Conservation (phyloP, 2,888 invertebrate genomes). For the Busseola fusca region DNA sequence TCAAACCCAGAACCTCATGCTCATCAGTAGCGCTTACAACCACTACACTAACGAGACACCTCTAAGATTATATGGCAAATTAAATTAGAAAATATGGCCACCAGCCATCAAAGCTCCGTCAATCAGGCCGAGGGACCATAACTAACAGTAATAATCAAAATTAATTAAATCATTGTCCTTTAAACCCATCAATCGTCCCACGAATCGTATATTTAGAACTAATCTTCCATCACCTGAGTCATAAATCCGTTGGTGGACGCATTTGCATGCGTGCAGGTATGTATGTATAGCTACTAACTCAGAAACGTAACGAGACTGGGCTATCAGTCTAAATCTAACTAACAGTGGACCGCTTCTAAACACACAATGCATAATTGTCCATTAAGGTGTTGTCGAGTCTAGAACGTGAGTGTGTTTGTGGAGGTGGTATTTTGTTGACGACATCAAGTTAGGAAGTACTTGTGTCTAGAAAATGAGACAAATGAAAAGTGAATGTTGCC, state of each 20-base stretch:
- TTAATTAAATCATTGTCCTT: slow-evolving; percentile 51
- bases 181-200: slow-evolving; percentile 41
- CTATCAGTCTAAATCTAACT: slow-evolving; percentile 81
- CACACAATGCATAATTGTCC: slow-evolving; percentile 81
- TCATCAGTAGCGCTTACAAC: neutral
- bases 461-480: fast-evolving
- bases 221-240: slow-evolving; percentile 56
- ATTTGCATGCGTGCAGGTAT: slow-evolving; percentile 70
- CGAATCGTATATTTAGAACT: slow-evolving; percentile 54
- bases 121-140: slow-evolving; percentile 11
- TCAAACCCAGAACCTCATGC: neutral
- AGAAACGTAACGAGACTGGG: slow-evolving; percentile 68
- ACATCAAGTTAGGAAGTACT: too few relatives aligned
- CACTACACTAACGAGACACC: neutral
- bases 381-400: slow-evolving; percentile 66
- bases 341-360: slow-evolving; percentile 66
- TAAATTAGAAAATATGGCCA: slow-evolving; percentile 13
- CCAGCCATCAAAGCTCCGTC: slow-evolving; percentile 3
- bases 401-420: slow-evolving; percentile 34
- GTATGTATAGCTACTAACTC: slow-evolving; percentile 68
- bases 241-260: slow-evolving; percentile 59
- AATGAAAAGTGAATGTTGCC: too few relatives aligned
- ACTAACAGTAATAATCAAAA: slow-evolving; percentile 40
- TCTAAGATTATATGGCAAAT: slow-evolving; percentile 17
- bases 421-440: slow-evolving; percentile 27